Percentiles rank a stretch among this genome's conserved stretches.
phyloP scores from a whole-genome alignment of 2,888 invertebrate species.

The Globia sparganii region DNA sequence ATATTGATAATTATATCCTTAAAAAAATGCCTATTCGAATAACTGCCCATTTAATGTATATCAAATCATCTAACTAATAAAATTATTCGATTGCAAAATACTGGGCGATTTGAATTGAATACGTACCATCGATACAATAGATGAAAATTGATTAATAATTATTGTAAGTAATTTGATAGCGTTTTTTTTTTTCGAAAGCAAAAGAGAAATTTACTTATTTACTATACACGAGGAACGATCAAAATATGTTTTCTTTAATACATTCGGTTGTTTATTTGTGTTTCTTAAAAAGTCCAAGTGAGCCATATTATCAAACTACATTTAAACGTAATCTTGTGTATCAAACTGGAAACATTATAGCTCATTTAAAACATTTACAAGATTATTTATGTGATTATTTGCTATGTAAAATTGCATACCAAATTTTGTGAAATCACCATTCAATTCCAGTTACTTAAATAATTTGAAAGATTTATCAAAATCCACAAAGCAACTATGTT shows the following conservation, averaged over 20 bases:
- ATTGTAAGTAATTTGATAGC: conserved; percentile 42
- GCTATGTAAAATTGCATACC: neutral
- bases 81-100: conserved; percentile 8
- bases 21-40: conserved; percentile 12
- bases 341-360: conserved; percentile 10
- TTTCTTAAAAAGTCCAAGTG: neutral
- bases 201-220: conserved; percentile 41
- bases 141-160: conserved; percentile 20
- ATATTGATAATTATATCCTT: neutral
- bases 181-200: conserved; percentile 60
- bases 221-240: conserved; percentile 70
- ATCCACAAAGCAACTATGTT: neutral
- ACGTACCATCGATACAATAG: conserved; percentile 7
- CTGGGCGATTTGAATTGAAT: conserved; percentile 25
- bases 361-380: neutral
- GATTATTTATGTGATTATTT: neutral
- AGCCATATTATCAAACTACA: conserved; percentile 5
- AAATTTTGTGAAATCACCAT: conserved; percentile 3
- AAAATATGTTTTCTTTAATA: conserved; percentile 54
- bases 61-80: conserved; percentile 7
- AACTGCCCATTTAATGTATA: conserved; percentile 13
- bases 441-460: neutral
- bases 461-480: neutral
- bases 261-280: neutral
- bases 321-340: conserved; percentile 4